Conservation (phyloP, 2,797 vertebrate species). For the Eulemur mongoz region DNA sequence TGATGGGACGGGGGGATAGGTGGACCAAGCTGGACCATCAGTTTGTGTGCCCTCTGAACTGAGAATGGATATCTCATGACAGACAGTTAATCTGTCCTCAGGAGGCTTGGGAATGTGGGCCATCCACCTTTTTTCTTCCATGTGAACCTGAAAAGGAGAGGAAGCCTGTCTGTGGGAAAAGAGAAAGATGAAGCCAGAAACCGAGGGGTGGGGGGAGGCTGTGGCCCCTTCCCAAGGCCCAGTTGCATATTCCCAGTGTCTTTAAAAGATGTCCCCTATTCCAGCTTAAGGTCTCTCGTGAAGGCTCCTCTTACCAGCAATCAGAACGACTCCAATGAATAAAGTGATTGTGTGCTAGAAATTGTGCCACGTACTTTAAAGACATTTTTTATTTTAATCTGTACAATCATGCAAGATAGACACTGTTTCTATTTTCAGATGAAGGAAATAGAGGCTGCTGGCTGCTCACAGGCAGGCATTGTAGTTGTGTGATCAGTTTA, state of each 20-base stretch:
- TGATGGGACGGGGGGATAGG: neutral
- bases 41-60: neutral
- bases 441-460: neutral
- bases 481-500: neutral
- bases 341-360: neutral
- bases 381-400: neutral
- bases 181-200: neutral
- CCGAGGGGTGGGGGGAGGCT: neutral
- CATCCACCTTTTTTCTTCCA: neutral
- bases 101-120: neutral
- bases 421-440: neutral
- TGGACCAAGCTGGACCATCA: neutral
- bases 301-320: neutral
- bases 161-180: neutral
- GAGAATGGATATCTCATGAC: neutral
- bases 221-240: neutral
- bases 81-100: neutral
- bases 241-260: neutral
- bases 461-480: neutral
- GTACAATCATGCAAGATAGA: too few species aligned
- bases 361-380: neutral
- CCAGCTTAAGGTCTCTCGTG: neutral
- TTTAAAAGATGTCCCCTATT: neutral
- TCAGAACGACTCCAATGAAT: neutral
- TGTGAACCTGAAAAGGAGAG: neutral